A percentile compares a stretch with the other conserved stretches of the same genome.
Evolutionary conservation across 2,888 invertebrate species (phyloP).

Genomic region (Homarus gammarus): DNA sequence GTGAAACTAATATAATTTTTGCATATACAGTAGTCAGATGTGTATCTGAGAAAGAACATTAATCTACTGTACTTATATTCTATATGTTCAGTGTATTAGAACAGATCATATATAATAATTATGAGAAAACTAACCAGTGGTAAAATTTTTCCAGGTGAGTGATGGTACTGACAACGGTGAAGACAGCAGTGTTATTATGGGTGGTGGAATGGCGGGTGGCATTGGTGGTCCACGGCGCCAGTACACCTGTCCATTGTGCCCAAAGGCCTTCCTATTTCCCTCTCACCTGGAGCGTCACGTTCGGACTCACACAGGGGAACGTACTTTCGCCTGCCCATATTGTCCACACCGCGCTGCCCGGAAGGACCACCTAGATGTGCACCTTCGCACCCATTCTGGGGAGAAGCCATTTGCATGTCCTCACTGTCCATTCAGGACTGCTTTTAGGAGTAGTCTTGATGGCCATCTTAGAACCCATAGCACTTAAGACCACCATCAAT

Average conservation of each 20-base stretch:
- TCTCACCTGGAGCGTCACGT: slow-evolving; percentile 66
- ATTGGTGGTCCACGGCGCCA: slow-evolving; percentile 27
- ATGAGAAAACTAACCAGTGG: neutral
- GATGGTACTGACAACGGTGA: slow-evolving; percentile 30
- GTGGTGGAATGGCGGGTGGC: slow-evolving; percentile 24
- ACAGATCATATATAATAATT: too few relatives aligned
- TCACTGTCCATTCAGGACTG: slow-evolving; percentile 63
- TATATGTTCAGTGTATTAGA: too few relatives aligned
- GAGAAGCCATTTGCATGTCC: slow-evolving; percentile 69
- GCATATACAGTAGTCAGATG: too few relatives aligned
- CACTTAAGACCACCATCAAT: slow-evolving; percentile 9
- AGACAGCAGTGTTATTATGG: neutral
- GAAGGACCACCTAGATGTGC: slow-evolving; percentile 67
- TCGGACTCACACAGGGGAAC: slow-evolving; percentile 62
- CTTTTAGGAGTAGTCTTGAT: slow-evolving; percentile 60
- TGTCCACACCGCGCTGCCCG: slow-evolving; percentile 59
- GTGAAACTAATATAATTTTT: too few relatives aligned
- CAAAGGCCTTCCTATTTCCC: slow-evolving; percentile 64
- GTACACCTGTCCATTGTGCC: slow-evolving; percentile 58
- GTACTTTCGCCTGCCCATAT: slow-evolving; percentile 65
- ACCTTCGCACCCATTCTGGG: slow-evolving; percentile 72
- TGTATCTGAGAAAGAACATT: too few relatives aligned
- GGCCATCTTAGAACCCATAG: slow-evolving; percentile 56
- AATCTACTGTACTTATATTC: too few relatives aligned
- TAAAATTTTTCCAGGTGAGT: slow-evolving; percentile 19